Base-by-base conservation (phyloP, 2,113 vertebrate genomes). In the Oplegnathus fasciatus region DNA sequence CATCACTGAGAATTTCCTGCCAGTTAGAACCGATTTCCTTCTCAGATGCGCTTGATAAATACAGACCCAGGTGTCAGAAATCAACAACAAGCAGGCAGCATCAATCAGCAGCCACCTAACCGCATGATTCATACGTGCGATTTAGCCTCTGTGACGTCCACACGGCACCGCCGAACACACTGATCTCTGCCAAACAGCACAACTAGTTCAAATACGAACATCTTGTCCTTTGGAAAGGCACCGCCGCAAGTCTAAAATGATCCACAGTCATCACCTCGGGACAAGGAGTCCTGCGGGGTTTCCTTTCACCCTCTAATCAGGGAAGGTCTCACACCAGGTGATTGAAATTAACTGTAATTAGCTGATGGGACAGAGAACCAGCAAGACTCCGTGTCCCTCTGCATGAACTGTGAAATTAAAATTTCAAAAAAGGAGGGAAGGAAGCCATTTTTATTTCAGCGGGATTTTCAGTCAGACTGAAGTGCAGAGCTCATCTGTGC, bases 331-430 rank as follows among this genome's bases (percentile, higher is more conserved):
- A 18, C 22, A 60, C 1, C 32, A n/a, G 67, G 54, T 73, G 50
- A 30, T 14, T 64, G 2, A 44, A 78, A 78, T 65, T 5, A 75
- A 22, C 34, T 42, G 55, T 61, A 50, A 75, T 83, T 52, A 80
- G 15, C 20, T 48, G 28, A 62, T 24, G 9, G 32, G 2, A 68
- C 0, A 5, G 83, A 48, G 50, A 34, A 50, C 10, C 3, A 14
- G 52, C 55, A 18, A 26, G 8, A n/a, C 24, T 24, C 18, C 6
- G 26, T 3, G 24, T 44, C 6, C 9, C 34, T 55, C 20, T 17
- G 28, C 20, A 32, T 15, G 55, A 0, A 28, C 44, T 54, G 57
- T 28, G 78, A 80, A n/a, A 54, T 24, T 61, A 37, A 37, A 37
- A 30, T 74, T 54, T 10, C 13, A 6, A 20, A 42, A 28, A 42